phyloP scores from a whole-genome alignment of 2,888 invertebrate genomes.

The Caenorhabditis sp. region DNA sequence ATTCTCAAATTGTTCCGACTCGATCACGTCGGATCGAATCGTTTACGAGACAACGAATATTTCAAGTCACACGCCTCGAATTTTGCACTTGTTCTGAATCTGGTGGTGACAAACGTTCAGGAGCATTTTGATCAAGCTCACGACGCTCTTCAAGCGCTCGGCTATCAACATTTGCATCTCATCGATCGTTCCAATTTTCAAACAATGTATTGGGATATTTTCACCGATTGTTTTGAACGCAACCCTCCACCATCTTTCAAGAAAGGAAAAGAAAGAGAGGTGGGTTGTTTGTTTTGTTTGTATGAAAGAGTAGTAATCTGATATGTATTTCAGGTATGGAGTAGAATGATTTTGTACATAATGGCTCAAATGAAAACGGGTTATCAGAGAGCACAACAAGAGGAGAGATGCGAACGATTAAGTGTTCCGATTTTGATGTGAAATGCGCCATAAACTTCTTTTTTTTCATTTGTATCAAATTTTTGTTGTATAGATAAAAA shows the following conservation, averaged over 20 bases:
- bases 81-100: slow-evolving; percentile 51
- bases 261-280: slow-evolving; percentile 42
- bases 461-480: no score
- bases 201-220: slow-evolving; percentile 57
- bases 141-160: slow-evolving; percentile 53
- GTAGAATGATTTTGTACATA: slow-evolving; percentile 56
- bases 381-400: slow-evolving; percentile 45
- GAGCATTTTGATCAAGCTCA: slow-evolving; percentile 56
- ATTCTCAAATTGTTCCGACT: slow-evolving; percentile 44
- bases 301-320: not conserved
- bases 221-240: slow-evolving; percentile 57
- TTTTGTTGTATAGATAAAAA: no score
- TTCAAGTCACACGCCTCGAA: slow-evolving; percentile 57
- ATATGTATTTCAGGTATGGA: slow-evolving; percentile 46
- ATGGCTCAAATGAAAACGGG: slow-evolving; percentile 60
- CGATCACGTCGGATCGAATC: slow-evolving; percentile 41
- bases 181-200: slow-evolving; percentile 45
- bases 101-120: slow-evolving; percentile 53
- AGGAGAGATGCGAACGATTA: slow-evolving; percentile 35
- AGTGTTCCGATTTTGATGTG: slow-evolving; percentile 35
- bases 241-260: slow-evolving; percentile 54
- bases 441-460: not conserved
- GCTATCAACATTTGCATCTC: slow-evolving; percentile 47
- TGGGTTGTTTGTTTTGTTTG: not conserved
- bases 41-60: slow-evolving; percentile 50